A percentile compares a stretch with the other conserved stretches of the same genome.
Evolutionary conservation across 1,140 invertebrate genomes (phyloP).

Genomic region (Periplaneta americana): DNA sequence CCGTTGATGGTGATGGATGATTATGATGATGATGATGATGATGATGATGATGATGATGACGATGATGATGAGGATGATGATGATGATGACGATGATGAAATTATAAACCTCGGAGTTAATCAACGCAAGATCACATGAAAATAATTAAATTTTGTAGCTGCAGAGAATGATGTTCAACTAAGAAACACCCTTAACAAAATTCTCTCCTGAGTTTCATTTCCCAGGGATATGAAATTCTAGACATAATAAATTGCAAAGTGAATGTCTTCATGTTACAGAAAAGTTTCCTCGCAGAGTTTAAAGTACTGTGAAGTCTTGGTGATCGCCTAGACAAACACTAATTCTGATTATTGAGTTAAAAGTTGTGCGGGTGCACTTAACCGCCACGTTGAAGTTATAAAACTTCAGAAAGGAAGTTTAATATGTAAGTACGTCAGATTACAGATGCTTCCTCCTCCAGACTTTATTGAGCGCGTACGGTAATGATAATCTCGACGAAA

Average conservation of each 20-base stretch:
- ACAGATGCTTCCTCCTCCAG: background rate
- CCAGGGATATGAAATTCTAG: too few relatives aligned
- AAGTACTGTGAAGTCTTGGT: background rate
- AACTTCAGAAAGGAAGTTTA: background rate
- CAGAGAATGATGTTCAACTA: too few relatives aligned
- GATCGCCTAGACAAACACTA: background rate
- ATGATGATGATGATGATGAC: background rate
- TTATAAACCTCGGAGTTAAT: too few relatives aligned
- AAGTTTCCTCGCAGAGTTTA: background rate
- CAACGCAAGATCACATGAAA: too few relatives aligned
- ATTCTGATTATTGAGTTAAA: background rate
- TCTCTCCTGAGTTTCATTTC: too few relatives aligned
- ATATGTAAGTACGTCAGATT: background rate
- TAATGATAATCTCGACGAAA: background rate
- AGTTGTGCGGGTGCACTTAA: background rate
- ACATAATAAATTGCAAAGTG: background rate
- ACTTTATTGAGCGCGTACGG: background rate
- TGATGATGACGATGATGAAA: too few relatives aligned
- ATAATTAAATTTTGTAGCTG: too few relatives aligned
- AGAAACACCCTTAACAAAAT: too few relatives aligned
- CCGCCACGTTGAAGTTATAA: background rate
- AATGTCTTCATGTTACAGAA: background rate
- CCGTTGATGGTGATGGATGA: background rate
- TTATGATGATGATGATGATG: background rate
- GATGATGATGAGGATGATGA: too few relatives aligned